These are phyloP conservation scores for Cordilura impudica DNA, from an alignment of 2,888 invertebrate genomes.

Conservation along the genomic window DNA sequence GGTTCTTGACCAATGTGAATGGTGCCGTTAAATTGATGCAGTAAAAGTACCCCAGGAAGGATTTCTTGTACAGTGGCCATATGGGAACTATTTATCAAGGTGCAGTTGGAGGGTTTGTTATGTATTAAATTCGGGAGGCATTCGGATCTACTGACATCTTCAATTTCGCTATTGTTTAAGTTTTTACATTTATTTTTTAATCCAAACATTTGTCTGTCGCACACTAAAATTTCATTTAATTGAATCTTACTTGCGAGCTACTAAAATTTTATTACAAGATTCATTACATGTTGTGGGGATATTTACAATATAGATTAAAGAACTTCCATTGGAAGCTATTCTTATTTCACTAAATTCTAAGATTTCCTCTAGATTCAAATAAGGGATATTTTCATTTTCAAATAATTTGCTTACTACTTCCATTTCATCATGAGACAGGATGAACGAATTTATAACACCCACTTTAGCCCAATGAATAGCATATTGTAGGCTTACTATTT, in stretches of 20 bases:
- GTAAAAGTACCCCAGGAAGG: neutral
- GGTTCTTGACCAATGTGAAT: no score
- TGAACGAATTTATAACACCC: neutral
- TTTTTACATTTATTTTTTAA: slow-evolving; percentile 6
- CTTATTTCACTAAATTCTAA: slow-evolving; percentile 27
- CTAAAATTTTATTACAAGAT: no score
- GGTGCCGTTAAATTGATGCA: slow-evolving; percentile 20
- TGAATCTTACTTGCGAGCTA: neutral
- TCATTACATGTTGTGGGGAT: slow-evolving; percentile 44
- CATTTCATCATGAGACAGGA: slow-evolving; percentile 34
- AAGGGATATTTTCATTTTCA: slow-evolving; percentile 37
- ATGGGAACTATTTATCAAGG: neutral
- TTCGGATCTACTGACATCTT: neutral
- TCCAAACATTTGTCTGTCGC: neutral
- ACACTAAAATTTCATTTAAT: slow-evolving; percentile 1
- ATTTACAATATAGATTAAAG: slow-evolving; percentile 42
- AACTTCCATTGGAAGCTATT: neutral
- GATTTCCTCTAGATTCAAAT: slow-evolving; percentile 39
- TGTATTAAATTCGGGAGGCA: neutral
- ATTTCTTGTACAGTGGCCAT: neutral
- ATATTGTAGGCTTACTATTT: no score
- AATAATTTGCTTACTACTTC: slow-evolving; percentile 23
- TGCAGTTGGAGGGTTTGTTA: no score
- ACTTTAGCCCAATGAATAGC: slow-evolving; percentile 4
- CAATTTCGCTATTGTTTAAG: neutral